A percentile compares a stretch with the other conserved stretches of the same genome.
Evolutionary conservation across 2,888 invertebrate genomes (phyloP).

Genomic region (Ectobius pallidus): DNA sequence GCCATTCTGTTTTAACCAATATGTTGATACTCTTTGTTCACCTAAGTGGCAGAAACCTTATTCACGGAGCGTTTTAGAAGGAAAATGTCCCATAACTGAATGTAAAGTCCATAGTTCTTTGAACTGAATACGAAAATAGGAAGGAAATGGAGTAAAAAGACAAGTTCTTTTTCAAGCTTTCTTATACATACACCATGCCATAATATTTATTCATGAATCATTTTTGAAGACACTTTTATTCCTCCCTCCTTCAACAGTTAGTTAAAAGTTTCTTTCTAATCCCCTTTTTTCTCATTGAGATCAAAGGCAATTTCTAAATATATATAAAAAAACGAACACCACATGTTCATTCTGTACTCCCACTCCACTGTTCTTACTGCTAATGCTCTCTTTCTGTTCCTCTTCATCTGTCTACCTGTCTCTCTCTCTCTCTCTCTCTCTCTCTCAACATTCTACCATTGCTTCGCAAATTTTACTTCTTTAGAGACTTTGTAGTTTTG

Average conservation of each 20-base stretch:
- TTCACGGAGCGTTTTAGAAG: not conserved
- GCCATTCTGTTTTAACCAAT: too few relatives aligned
- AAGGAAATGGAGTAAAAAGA: not conserved
- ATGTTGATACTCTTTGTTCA: not conserved
- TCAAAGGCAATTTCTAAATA: slow-evolving; percentile 27
- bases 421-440: not conserved
- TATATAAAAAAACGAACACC: slow-evolving; percentile 28
- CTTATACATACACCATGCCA: not conserved
- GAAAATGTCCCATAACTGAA: not conserved
- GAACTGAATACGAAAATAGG: not conserved
- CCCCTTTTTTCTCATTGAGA: slow-evolving; percentile 5
- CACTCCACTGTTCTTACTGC: too few relatives aligned
- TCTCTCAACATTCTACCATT: not conserved
- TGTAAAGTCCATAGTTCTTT: not conserved
- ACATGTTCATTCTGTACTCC: slow-evolving; percentile 1
- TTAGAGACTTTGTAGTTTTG: not conserved
- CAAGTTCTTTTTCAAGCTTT: slow-evolving; percentile 12
- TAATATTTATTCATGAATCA: slow-evolving; percentile 26
- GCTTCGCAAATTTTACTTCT: too few relatives aligned
- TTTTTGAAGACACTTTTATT: slow-evolving; percentile 12
- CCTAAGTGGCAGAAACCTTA: not conserved
- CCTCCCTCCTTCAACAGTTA: slow-evolving; percentile 16
- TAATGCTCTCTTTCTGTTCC: too few relatives aligned
- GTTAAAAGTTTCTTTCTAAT: slow-evolving; percentile 27
- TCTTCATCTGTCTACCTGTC: not conserved